phyloP scores from a whole-genome alignment of 2,113 vertebrate species.

The Peromyscus leucopus region DNA sequence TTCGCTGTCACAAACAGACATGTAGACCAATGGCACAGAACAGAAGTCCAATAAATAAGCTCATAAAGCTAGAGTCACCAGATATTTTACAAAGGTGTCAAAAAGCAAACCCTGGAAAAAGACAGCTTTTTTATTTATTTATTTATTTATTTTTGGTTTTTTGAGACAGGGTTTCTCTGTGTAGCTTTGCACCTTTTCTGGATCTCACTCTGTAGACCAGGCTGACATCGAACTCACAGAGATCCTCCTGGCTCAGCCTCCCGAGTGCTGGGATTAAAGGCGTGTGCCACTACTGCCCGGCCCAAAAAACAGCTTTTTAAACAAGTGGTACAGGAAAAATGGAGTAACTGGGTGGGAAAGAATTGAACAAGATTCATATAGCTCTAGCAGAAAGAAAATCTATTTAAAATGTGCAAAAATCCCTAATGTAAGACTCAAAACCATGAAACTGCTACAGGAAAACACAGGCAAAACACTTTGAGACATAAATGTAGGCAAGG shows the following conservation, averaged over 20 bases:
- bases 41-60: neutral
- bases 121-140: no score
- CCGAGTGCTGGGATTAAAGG: no score
- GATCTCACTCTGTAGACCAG: no score
- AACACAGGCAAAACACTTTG: neutral
- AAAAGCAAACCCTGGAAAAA: neutral
- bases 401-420: neutral
- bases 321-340: neutral
- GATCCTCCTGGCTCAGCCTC: no score
- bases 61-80: neutral
- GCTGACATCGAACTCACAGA: no score
- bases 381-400: neutral
- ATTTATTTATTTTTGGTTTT: no score
- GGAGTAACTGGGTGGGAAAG: neutral
- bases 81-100: neutral
- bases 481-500: neutral
- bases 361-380: neutral
- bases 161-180: no score
- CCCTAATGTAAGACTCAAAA: neutral
- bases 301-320: neutral
- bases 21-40: neutral
- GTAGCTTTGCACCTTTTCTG: no score
- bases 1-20: neutral
- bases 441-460: neutral
- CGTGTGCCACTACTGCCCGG: no score